Evolutionary conservation across 2,888 invertebrate genomes (phyloP), one percentile per base, ranked within the genome.

Genomic region (Agrilus cyanescens): DNA sequence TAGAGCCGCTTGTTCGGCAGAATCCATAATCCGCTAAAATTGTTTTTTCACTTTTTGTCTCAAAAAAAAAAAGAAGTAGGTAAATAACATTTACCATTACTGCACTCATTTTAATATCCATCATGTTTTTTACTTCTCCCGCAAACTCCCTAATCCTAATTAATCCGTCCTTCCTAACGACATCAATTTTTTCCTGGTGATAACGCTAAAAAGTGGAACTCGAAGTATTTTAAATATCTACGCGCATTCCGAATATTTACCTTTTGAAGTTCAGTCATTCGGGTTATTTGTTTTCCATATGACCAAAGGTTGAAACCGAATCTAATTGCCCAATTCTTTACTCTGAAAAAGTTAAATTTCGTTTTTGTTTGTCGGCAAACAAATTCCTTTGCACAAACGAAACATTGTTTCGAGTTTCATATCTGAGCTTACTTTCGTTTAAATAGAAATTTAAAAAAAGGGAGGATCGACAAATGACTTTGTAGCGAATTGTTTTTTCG

Each of bases 231-330:
- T 10, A 12, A 4, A 14, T 33, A 32, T 30, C 12, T 8, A 8
- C 12, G n/a, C 31, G n/a, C 31, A 30, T 30, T 10, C n/a, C 10
- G 4, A 33, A 33, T 14, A 12, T 83, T 84, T 73, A 88, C 88
- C 71, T 77, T 80, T 71, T 86, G 84, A 60, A 88, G 82, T 65
- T 87, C 87, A 61, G 81, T 82, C 82, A 87, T 86, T 73, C 86
- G 85, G 13, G 88, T 89, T 63, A 84, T 82, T 67, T 86, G 84
- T 60, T 82, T 75, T 48, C 88, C 87, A 58, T 86, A 88, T 68
- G 87, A 86, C 88, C 88, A 89, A 51, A 89, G 71, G 69, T 88
- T 87, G 51, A 87, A 86, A 55, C 89, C 90, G 62, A 90, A 89
- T 70, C 87, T 85, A 50, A 89, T 69, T 52, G 90, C 90, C 89